Percentiles rank a stretch among this genome's conserved stretches.
Evolutionary conservation across 2,797 vertebrate genomes (phyloP).

Genomic region (Botia kubotai): DNA sequence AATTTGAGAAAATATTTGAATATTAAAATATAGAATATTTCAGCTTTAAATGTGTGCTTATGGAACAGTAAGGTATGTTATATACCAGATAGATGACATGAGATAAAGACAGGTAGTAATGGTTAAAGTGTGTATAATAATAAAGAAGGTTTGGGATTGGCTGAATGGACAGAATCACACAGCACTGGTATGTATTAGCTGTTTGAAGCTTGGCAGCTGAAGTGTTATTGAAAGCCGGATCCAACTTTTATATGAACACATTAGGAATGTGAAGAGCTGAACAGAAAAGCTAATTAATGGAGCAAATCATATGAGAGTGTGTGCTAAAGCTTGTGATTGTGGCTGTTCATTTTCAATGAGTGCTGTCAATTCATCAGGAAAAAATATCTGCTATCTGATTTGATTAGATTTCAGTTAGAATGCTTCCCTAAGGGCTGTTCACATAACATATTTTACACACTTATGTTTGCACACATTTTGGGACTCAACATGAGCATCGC

Average conservation of each 20-base stretch:
- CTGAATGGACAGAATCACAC: background rate
- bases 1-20: no score
- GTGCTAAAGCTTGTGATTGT: conserved; percentile 33
- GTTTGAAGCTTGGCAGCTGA: conserved; percentile 1
- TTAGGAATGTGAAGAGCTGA: conserved; percentile 40
- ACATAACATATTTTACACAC: no score
- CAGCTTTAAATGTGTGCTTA: background rate
- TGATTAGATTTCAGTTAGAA: background rate
- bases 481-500: no score
- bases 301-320: conserved; percentile 29
- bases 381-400: background rate
- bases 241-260: conserved; percentile 56
- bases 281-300: conserved; percentile 49
- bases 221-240: conserved; percentile 28
- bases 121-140: background rate
- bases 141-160: conserved; percentile 10
- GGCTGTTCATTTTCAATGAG: background rate
- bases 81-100: background rate
- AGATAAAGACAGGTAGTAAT: background rate
- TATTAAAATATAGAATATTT: no score
- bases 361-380: background rate
- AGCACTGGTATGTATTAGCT: conserved; percentile 27
- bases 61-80: background rate
- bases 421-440: no score
- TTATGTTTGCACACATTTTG: no score